Conservation (phyloP, 1,140 invertebrate species). For the Elysia chlorotica region DNA sequence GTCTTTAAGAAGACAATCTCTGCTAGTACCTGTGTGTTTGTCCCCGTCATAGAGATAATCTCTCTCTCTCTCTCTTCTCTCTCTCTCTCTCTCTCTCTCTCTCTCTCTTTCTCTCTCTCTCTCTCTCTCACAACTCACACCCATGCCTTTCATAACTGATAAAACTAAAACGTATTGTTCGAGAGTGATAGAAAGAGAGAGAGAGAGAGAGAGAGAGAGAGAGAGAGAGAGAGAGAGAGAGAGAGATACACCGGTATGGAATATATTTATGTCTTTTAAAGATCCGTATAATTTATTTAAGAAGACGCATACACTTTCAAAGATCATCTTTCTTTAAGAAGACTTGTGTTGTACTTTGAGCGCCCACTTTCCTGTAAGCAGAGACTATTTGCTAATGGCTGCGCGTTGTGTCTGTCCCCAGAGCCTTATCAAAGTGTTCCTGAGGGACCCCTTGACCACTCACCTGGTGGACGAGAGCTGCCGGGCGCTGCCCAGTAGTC, state of each 20-base stretch:
- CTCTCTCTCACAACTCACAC: background rate
- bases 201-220: too few species aligned
- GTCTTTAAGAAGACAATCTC: too few species aligned
- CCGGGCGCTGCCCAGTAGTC: slow-evolving; percentile 5
- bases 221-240: too few species aligned
- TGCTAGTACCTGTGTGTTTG: background rate
- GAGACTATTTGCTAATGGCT: background rate
- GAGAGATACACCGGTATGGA: too few species aligned
- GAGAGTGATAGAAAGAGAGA: too few species aligned
- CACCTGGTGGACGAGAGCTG: slow-evolving; percentile 8
- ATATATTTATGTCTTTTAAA: too few species aligned
- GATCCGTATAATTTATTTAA: background rate
- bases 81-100: background rate
- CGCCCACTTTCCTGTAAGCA: background rate
- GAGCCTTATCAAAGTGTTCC: slow-evolving; percentile 6
- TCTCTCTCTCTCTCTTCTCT: background rate
- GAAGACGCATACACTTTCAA: background rate
- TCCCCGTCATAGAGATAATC: background rate
- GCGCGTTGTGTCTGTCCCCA: background rate
- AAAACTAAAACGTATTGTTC: too few species aligned
- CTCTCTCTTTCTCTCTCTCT: slow-evolving; percentile 5
- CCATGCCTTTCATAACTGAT: background rate
- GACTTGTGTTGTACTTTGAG: background rate
- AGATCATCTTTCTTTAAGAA: background rate
- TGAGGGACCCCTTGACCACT: slow-evolving; percentile 3